These are phyloP conservation scores for Typhlomys cinereus DNA, from an alignment of 2,113 vertebrate genomes.

Conservation along the genomic window DNA sequence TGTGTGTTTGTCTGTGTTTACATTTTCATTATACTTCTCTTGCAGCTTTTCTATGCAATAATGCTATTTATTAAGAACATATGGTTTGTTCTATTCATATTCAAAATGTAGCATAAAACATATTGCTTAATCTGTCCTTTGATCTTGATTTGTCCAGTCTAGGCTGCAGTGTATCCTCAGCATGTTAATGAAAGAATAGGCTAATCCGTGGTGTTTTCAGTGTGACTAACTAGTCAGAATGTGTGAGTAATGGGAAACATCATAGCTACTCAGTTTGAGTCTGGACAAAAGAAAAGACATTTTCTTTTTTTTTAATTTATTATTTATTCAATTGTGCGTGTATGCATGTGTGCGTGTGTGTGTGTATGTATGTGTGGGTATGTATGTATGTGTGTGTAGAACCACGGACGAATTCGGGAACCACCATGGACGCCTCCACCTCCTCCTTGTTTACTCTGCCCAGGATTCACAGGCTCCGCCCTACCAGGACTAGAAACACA, in stretches of 20 bases:
- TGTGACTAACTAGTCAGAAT: too few relatives aligned
- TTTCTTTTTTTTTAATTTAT: background rate
- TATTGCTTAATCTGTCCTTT: background rate
- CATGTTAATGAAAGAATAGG: background rate
- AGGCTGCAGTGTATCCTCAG: background rate
- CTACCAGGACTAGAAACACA: too few relatives aligned
- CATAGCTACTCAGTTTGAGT: background rate
- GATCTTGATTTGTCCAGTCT: background rate
- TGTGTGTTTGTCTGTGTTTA: background rate
- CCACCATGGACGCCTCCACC: too few relatives aligned
- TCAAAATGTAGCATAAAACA: background rate
- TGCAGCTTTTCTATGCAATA: background rate
- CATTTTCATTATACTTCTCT: too few relatives aligned
- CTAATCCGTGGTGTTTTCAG: background rate
- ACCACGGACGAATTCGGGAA: too few relatives aligned
- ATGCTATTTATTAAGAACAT: too few relatives aligned
- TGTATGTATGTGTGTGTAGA: too few relatives aligned
- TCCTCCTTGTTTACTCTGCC: too few relatives aligned
- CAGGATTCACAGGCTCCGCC: too few relatives aligned
- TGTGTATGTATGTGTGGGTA: too few relatives aligned
- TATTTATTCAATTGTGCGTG: too few relatives aligned
- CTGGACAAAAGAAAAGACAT: background rate
- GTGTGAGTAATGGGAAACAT: background rate
- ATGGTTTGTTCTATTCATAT: background rate
- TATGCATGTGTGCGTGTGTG: too few relatives aligned